Percentiles rank a stretch among this genome's conserved stretches.
Evolutionary conservation across 2,888 invertebrate species (phyloP).

Genomic region (Aproaerema taeniolella): DNA sequence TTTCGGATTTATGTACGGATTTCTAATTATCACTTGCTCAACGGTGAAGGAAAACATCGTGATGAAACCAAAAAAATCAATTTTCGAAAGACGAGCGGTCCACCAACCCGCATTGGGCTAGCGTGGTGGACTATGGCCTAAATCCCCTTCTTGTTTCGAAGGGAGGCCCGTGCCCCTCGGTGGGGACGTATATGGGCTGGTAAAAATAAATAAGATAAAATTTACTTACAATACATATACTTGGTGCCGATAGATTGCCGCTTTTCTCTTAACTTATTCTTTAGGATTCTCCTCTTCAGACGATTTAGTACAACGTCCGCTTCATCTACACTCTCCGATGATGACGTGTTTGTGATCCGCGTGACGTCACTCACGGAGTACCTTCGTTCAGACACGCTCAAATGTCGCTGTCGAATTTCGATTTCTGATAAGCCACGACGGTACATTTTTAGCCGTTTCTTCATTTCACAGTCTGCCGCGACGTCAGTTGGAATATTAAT

Average conservation of each 20-base stretch:
- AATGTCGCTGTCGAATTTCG: constrained; percentile 37
- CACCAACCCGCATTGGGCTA: too few species aligned
- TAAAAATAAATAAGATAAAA: neutral
- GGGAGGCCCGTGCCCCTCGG: too few species aligned
- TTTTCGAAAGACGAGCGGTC: too few species aligned
- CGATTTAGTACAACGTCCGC: constrained; percentile 70
- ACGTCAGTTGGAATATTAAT: constrained; percentile 60
- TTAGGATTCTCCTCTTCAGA: constrained; percentile 68
- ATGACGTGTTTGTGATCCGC: constrained; percentile 52
- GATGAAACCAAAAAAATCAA: too few species aligned
- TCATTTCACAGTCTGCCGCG: constrained; percentile 65
- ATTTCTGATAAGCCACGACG: constrained; percentile 70
- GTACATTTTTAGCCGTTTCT: constrained; percentile 69
- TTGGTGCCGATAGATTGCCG: constrained; percentile 52
- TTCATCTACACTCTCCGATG: constrained; percentile 73
- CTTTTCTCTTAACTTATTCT: constrained; percentile 68
- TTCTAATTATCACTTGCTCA: too few species aligned
- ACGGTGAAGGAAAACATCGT: too few species aligned
- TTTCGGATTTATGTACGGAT: too few species aligned
- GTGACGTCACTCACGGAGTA: constrained; percentile 54
- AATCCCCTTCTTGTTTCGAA: too few species aligned
- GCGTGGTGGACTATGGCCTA: too few species aligned
- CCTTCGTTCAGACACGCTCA: constrained; percentile 49
- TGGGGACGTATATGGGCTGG: too few species aligned
- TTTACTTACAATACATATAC: constrained; percentile 49